Conservation (phyloP, 35 echinoderm and acorn worm species). For the Ophioderma brevispina region DNA sequence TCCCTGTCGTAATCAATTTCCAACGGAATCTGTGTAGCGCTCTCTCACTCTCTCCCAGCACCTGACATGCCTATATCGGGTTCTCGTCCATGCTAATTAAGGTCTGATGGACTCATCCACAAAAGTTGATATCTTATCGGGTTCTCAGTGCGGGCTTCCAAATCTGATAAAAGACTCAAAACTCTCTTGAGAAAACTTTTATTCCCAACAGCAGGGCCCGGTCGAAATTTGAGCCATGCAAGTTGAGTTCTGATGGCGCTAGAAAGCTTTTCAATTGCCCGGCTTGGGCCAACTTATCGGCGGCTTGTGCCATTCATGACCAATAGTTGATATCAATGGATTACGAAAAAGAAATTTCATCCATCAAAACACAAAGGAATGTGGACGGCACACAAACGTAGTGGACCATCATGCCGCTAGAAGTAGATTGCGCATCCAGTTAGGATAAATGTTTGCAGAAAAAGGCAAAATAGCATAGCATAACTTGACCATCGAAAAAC, state of each 20-base stretch:
- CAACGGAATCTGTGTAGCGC: neutral
- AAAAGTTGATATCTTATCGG: slow-evolving; percentile 64
- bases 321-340: slow-evolving; percentile 19
- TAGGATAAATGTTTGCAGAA: too few relatives aligned
- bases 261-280: slow-evolving; percentile 66
- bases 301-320: slow-evolving; percentile 23
- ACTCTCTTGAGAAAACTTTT: slow-evolving; percentile 52
- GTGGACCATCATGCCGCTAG: too few relatives aligned
- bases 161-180: slow-evolving; percentile 12
- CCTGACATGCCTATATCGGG: slow-evolving; percentile 40
- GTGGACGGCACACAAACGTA: too few relatives aligned
- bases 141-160: slow-evolving; percentile 18
- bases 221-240: slow-evolving; percentile 57
- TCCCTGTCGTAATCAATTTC: neutral
- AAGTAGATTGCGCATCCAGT: too few relatives aligned
- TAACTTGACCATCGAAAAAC: too few relatives aligned
- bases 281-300: slow-evolving; percentile 17
- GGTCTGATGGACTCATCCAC: slow-evolving; percentile 44
- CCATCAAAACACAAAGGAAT: too few relatives aligned
- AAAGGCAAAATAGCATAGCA: too few relatives aligned
- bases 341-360: too few relatives aligned
- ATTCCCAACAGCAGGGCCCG: slow-evolving; percentile 51
- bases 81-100: slow-evolving; percentile 56
- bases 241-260: slow-evolving; percentile 53
- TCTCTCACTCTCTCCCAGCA: neutral